Evolutionary conservation across 2,113 vertebrate species (phyloP).

Genomic region (Chinchilla lanigera): DNA sequence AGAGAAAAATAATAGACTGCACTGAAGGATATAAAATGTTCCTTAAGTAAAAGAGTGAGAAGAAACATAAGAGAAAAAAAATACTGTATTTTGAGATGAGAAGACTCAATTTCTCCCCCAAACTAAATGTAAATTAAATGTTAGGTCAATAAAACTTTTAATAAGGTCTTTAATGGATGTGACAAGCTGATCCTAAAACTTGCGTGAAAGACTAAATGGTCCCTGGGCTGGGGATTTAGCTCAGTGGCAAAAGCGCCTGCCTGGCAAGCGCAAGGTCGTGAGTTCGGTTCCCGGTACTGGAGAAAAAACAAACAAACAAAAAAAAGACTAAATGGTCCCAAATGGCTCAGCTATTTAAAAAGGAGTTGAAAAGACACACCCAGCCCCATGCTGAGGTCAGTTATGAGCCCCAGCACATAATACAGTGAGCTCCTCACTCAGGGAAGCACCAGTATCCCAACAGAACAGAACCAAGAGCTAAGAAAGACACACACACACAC

Average conservation of each 20-base stretch:
- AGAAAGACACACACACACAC: accelerated
- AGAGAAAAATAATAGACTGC: neutral
- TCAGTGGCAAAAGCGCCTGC: no score
- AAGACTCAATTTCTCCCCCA: neutral
- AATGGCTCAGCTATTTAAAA: neutral
- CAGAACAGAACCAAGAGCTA: accelerated
- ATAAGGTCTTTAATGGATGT: neutral
- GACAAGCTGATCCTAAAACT: neutral
- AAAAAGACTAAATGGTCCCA: neutral
- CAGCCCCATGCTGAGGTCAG: accelerated
- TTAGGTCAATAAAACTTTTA: neutral
- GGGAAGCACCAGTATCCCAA: neutral
- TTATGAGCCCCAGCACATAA: accelerated
- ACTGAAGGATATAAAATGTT: neutral
- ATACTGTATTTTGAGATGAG: neutral
- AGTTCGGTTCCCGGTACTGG: no score
- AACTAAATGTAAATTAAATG: neutral
- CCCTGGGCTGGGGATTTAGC: no score
- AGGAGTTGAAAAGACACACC: no score
- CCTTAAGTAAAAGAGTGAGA: neutral
- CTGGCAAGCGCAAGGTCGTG: no score
- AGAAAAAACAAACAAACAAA: no score
- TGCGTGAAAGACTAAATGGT: neutral
- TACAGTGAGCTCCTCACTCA: neutral
- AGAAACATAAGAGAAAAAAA: neutral